Evolutionary conservation across 2,797 vertebrate genomes (phyloP).

Genomic region (Botia almorhae): DNA sequence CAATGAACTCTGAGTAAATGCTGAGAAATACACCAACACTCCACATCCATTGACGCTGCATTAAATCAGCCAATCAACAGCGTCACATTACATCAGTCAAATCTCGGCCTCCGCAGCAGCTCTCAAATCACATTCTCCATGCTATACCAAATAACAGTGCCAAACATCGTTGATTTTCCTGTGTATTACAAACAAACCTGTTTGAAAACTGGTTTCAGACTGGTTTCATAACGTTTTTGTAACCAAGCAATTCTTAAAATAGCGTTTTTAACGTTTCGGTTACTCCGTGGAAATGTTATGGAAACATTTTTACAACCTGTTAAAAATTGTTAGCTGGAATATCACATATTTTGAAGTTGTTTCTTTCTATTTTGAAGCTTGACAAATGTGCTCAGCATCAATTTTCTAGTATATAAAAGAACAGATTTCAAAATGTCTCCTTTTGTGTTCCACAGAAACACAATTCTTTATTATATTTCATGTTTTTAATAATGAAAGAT

Average conservation of each 20-base stretch:
- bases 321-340: no score
- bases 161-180: no score
- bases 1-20: background rate
- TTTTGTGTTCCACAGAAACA: background rate
- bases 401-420: background rate
- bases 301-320: no score
- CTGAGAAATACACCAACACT: background rate
- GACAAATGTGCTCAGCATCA: no score
- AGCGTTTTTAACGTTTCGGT: no score
- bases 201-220: background rate
- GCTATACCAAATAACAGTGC: background rate
- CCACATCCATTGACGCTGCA: background rate
- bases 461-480: constrained; percentile 41
- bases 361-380: no score
- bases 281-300: no score
- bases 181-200: no score
- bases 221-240: background rate
- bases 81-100: background rate
- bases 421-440: background rate
- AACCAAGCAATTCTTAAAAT: no score
- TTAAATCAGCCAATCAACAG: constrained; percentile 11
- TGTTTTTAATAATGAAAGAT: constrained; percentile 80
- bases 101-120: background rate
- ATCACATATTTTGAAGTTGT: no score
- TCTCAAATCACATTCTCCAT: background rate